Conservation (phyloP, 2,797 vertebrate species). For the Aldrovandia affinis region DNA sequence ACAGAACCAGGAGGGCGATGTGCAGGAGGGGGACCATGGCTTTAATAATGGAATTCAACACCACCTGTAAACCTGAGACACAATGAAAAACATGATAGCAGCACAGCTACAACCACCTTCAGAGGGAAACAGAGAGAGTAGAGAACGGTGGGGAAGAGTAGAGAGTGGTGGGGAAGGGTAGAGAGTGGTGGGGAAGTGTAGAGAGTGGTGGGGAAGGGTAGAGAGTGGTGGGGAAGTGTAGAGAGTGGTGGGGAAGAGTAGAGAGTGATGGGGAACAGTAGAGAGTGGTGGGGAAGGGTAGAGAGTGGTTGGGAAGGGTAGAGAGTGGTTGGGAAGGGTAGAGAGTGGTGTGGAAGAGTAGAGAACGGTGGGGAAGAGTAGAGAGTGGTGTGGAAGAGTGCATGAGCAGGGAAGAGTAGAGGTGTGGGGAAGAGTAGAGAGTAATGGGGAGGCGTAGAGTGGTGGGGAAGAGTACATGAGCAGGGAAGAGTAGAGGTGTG, state of each 20-base stretch:
- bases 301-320: not conserved
- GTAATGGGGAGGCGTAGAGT: too few relatives aligned
- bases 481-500: too few relatives aligned
- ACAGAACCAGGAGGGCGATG: constrained; percentile 97
- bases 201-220: not conserved
- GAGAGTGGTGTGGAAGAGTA: too few relatives aligned
- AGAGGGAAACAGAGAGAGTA: not conserved
- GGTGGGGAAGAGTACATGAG: too few relatives aligned
- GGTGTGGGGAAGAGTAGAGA: not conserved
- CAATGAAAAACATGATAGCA: not conserved
- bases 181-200: not conserved
- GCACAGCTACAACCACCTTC: not conserved
- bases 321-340: not conserved
- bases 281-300: not conserved
- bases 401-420: too few relatives aligned
- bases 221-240: not conserved
- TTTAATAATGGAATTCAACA: constrained; percentile 99
- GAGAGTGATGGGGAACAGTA: not conserved
- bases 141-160: not conserved
- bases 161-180: not conserved
- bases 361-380: too few relatives aligned
- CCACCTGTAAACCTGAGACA: constrained; percentile 93
- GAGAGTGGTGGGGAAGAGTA: not conserved
- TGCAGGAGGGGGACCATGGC: constrained; percentile 99
- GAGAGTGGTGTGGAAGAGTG: not conserved